phyloP scores from a whole-genome alignment of 2,888 invertebrate species.

The Diaphora mendica region DNA sequence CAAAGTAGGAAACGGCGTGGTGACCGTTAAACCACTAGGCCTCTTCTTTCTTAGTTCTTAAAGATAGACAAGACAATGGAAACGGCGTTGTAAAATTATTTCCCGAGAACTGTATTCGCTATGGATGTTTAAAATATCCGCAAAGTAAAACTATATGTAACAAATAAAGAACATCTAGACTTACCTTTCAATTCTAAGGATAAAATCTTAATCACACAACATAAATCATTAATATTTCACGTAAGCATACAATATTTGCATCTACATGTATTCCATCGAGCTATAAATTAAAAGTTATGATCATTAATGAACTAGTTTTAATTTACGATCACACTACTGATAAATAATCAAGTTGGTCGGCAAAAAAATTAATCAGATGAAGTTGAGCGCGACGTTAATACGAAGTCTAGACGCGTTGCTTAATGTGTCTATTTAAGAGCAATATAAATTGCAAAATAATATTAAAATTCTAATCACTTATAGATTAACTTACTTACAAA shows the following conservation, averaged over 20 bases:
- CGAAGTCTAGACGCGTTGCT: slow-evolving; percentile 53
- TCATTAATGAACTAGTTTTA: slow-evolving; percentile 80
- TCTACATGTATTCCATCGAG: slow-evolving; percentile 63
- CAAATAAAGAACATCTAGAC: background rate
- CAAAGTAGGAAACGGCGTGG: too few relatives aligned
- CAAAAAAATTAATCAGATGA: slow-evolving; percentile 68
- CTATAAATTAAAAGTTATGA: slow-evolving; percentile 79
- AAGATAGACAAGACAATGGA: too few relatives aligned
- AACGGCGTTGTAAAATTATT: too few relatives aligned
- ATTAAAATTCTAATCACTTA: slow-evolving; percentile 48
- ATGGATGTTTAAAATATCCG: background rate
- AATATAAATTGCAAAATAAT: slow-evolving; percentile 48
- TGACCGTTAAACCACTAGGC: too few relatives aligned
- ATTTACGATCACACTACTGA: slow-evolving; percentile 75
- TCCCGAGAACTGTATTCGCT: too few relatives aligned
- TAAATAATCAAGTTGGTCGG: slow-evolving; percentile 69
- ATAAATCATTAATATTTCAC: slow-evolving; percentile 11
- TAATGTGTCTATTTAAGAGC: slow-evolving; percentile 56
- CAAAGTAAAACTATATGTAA: background rate
- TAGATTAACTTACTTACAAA: slow-evolving; percentile 7
- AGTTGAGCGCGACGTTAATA: slow-evolving; percentile 61
- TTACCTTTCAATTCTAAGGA: background rate
- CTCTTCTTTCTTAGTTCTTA: too few relatives aligned
- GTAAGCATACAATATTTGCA: slow-evolving; percentile 63
- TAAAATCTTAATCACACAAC: background rate